Evolutionary conservation across 2,888 invertebrate species (phyloP).

Genomic region (Matsumyia berberina): DNA sequence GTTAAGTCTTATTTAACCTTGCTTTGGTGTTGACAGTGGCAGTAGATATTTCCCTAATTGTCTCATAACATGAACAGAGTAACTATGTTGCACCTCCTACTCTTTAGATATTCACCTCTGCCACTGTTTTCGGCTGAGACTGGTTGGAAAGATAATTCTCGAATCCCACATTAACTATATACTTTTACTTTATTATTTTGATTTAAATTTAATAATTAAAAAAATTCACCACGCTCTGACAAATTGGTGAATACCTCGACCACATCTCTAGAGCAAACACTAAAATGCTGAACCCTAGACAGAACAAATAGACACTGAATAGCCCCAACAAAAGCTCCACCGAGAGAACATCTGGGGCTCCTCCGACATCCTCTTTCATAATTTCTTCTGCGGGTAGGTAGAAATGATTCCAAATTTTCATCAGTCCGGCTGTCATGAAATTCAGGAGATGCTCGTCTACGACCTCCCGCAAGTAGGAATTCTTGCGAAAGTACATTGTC

Average conservation of each 20-base stretch:
- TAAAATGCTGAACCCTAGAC: slow-evolving; percentile 76
- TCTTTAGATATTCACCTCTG: no score
- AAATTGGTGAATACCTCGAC: slow-evolving; percentile 67
- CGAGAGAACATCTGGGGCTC: slow-evolving; percentile 78
- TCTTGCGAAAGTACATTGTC: slow-evolving; percentile 80
- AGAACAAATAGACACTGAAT: slow-evolving; percentile 77
- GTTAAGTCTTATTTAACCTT: background rate
- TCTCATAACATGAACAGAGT: no score
- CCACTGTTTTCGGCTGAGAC: no score
- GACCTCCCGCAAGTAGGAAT: slow-evolving; percentile 79
- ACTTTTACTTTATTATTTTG: no score
- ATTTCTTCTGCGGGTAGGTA: slow-evolving; percentile 76
- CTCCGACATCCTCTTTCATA: background rate
- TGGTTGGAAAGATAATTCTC: no score
- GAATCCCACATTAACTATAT: no score
- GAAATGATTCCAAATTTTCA: slow-evolving; percentile 77
- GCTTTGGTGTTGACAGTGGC: background rate
- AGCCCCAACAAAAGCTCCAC: slow-evolving; percentile 78
- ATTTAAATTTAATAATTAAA: slow-evolving; percentile 73
- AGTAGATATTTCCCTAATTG: background rate
- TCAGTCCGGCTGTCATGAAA: slow-evolving; percentile 79
- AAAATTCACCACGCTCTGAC: slow-evolving; percentile 75
- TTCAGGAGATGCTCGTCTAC: slow-evolving; percentile 78
- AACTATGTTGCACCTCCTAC: no score
- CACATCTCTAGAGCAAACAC: slow-evolving; percentile 79